Conservation (phyloP, 30 jellyfish, hydroid and myxozoan species). For the Hydractinia symbiolongicarpus region DNA sequence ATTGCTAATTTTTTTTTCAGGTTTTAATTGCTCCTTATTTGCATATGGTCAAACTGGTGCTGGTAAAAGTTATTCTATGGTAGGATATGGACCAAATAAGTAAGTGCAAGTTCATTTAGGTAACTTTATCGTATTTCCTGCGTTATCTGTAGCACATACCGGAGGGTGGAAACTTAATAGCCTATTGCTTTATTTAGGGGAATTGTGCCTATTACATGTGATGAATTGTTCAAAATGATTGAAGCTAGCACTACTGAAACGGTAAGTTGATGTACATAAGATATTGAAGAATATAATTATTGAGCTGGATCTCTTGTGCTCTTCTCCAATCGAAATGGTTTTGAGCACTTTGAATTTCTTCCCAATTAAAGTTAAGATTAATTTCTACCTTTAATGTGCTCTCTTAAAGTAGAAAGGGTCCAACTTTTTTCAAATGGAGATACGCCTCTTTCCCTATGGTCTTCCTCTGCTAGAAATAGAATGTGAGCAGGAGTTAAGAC, state of each 20-base stretch:
- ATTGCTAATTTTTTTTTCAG: constrained; percentile 28
- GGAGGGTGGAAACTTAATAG: neutral
- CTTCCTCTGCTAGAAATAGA: too few species aligned
- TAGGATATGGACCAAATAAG: constrained; percentile 98
- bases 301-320: too few species aligned
- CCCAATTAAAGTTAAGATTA: too few species aligned
- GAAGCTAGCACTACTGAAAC: constrained; percentile 67
- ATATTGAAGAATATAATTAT: too few species aligned
- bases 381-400: too few species aligned
- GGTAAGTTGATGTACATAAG: constrained; percentile 40
- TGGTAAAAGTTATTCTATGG: constrained; percentile 94
- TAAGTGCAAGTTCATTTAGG: constrained; percentile 10
- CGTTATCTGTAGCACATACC: neutral
- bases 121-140: neutral
- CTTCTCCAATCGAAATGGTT: too few species aligned
- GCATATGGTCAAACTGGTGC: constrained; percentile 98
- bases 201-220: constrained; percentile 97
- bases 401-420: too few species aligned
- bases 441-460: too few species aligned
- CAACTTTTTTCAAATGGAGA: too few species aligned
- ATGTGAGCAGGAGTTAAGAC: too few species aligned
- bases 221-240: constrained; percentile 82
- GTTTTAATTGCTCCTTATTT: constrained; percentile 88
- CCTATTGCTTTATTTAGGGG: constrained; percentile 43
- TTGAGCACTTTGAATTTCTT: too few species aligned